Percentiles rank a stretch among this genome's conserved stretches.
These are phyloP conservation scores for Brachypterus glaber DNA, from an alignment of 2,888 invertebrate species.

Conservation along the genomic window DNA sequence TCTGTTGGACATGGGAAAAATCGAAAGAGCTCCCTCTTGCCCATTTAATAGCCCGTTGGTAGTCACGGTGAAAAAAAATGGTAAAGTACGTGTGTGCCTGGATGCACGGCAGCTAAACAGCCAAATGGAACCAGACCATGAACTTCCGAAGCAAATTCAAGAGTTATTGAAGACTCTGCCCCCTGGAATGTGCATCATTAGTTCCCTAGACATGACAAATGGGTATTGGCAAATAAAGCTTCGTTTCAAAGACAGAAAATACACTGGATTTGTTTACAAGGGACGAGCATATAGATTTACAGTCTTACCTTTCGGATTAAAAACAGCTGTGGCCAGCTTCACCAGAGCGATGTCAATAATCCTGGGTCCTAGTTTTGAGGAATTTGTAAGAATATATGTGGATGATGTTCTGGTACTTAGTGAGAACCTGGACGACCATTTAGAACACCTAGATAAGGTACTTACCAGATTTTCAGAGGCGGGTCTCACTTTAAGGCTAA, in stretches of 20 bases:
- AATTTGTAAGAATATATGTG: too few relatives aligned
- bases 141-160: constrained; percentile 11
- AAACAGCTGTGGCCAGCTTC: too few relatives aligned
- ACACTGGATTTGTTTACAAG: constrained; percentile 21
- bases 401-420: too few relatives aligned
- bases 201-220: constrained; percentile 19
- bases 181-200: constrained; percentile 16
- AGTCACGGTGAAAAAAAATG: constrained; percentile 11
- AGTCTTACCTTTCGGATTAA: constrained; percentile 18
- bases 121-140: constrained; percentile 12
- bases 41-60: too few relatives aligned
- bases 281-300: constrained; percentile 18
- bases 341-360: too few relatives aligned
- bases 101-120: constrained; percentile 11
- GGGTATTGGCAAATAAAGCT: constrained; percentile 25
- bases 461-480: too few relatives aligned
- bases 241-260: constrained; percentile 16
- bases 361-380: too few relatives aligned
- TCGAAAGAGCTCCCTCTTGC: constrained; percentile 8
- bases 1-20: constrained; percentile 9
- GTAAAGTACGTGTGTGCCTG: constrained; percentile 10
- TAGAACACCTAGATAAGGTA: too few relatives aligned
- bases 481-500: too few relatives aligned
- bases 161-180: constrained; percentile 19
- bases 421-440: too few relatives aligned